Evolutionary conservation across 1,140 invertebrate species (phyloP).

Genomic region (Danaus plexippus): DNA sequence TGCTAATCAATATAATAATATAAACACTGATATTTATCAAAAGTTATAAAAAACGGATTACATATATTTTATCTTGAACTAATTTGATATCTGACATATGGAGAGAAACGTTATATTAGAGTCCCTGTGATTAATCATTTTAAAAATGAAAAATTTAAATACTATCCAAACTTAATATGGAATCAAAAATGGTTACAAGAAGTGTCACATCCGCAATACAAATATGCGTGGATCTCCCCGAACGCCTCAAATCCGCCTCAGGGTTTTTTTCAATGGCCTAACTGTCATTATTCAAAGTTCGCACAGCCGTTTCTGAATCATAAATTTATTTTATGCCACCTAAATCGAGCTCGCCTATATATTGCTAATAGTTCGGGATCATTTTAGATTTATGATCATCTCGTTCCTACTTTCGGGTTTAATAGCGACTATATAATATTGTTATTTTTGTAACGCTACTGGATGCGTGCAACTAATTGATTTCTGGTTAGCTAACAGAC

Average conservation of each 20-base stretch:
- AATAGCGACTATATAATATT: background rate
- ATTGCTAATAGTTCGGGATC: slow-evolving; percentile 18
- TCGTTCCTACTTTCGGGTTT: slow-evolving; percentile 12
- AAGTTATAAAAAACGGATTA: slow-evolving; percentile 54
- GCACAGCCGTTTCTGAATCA: slow-evolving; percentile 21
- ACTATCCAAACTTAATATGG: no score
- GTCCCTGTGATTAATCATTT: no score
- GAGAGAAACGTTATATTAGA: no score
- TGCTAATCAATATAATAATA: slow-evolving; percentile 1
- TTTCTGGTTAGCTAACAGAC: no score
- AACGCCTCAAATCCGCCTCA: slow-evolving; percentile 19
- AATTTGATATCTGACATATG: no score
- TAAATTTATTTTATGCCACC: slow-evolving; percentile 27
- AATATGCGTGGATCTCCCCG: slow-evolving; percentile 5
- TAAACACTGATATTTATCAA: slow-evolving; percentile 36
- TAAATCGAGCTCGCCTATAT: slow-evolving; percentile 14
- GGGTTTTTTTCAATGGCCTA: slow-evolving; percentile 36
- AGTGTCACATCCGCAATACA: no score
- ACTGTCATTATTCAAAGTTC: slow-evolving; percentile 32
- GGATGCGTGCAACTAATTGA: no score
- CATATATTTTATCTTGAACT: background rate
- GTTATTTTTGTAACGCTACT: no score
- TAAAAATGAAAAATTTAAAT: no score
- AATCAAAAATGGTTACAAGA: no score
- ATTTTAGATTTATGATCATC: slow-evolving; percentile 17